These are phyloP conservation scores for Lepidurus arcticus DNA, from an alignment of 1,140 invertebrate genomes.

Conservation along the genomic window DNA sequence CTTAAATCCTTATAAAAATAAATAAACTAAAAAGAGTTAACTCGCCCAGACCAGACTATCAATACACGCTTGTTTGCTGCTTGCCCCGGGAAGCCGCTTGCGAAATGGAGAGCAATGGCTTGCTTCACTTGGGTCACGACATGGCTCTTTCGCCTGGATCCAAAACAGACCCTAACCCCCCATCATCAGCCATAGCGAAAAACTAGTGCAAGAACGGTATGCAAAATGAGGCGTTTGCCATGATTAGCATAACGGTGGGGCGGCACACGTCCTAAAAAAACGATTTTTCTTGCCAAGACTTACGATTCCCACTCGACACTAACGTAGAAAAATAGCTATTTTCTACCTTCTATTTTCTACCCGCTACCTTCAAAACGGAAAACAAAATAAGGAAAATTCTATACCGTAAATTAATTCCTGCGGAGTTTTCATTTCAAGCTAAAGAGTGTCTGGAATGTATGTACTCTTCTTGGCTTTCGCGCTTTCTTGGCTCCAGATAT, in stretches of 20 bases:
- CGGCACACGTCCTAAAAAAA: background rate
- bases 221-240: conserved; percentile 13
- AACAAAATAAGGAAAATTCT: no score
- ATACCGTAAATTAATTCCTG: no score
- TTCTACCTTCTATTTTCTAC: no score
- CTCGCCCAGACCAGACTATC: background rate
- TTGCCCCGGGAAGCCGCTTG: conserved; percentile 11
- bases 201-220: conserved; percentile 19
- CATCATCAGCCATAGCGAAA: conserved; percentile 7
- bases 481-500: no score
- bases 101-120: conserved; percentile 15
- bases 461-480: no score
- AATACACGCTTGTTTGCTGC: conserved; percentile 2
- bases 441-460: no score
- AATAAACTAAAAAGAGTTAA: background rate
- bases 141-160: background rate
- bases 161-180: background rate
- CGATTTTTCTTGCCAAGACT: background rate
- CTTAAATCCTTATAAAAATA: no score
- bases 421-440: no score
- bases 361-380: no score
- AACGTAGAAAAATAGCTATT: no score
- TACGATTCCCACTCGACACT: no score
- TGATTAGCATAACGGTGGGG: conserved; percentile 13
- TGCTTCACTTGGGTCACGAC: conserved; percentile 4